Base-by-base conservation (phyloP, 92 coral and sea anemone species). In the Pocillopora grandis region DNA sequence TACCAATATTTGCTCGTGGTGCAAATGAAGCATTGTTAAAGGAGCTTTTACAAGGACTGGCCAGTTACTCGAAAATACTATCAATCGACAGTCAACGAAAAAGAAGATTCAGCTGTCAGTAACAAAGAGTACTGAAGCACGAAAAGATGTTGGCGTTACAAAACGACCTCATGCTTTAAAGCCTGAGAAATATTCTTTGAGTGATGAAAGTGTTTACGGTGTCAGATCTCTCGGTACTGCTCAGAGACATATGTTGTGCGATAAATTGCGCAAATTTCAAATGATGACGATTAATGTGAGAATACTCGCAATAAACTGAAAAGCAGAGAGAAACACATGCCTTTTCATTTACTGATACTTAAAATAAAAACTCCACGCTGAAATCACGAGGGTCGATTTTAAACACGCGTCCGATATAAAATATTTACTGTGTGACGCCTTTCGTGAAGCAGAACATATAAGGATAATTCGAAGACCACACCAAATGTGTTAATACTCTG, bases 211-310 rank as follows among this genome's bases (percentile, higher is more conserved):
- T 16, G 27, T 16, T 64, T 63, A 17, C 18, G 19, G 21, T 56
- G 68, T 80, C 85, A n/a, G 14, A 68, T 80, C 67, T 16, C 77
- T 58, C 33, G 76, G 17, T 80, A n/a, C 76, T 58, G 61, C 16
- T 21, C n/a, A 11, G 58, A 70, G 67, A 80, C 85, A 70, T 21
- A 58, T 80, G 76, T 27, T 10, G 64, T 56, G 63, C 21, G 17
- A n/a, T 13, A 35, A 13, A 27, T 67, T 14, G 33, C 11, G 31
- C 20, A n/a, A n/a, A 7, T 67, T 67, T 27, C 15, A 20, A 18
- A 12, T 1, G 72, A 66, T 1, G 16, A 37, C 13, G 33, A 23
- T 23, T 23, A 23, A 23, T 66, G 10, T 19, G 12, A 9, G n/a
- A 20, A 66, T 21, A 66, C 72, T 66, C 1, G n/a, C 18, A 35